Percentiles rank a stretch among this genome's conserved stretches.
phyloP scores from a whole-genome alignment of 2,797 vertebrate genomes.

The Oryzias sinensis region DNA sequence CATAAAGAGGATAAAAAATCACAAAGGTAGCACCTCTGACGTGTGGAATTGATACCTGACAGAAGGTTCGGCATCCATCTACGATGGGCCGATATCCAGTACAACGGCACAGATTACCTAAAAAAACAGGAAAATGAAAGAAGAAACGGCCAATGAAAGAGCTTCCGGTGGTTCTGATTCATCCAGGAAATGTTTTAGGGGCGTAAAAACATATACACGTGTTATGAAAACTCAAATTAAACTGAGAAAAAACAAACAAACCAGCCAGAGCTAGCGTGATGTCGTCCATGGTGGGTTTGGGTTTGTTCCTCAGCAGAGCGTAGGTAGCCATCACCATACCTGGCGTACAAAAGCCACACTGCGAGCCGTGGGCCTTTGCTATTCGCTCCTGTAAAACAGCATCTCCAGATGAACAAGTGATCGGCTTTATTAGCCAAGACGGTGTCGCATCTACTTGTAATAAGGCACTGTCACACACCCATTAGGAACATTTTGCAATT shows the following conservation, averaged over 20 bases:
- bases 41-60: slow-evolving; percentile 20
- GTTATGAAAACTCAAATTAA: background rate
- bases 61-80: slow-evolving; percentile 76
- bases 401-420: background rate
- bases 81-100: slow-evolving; percentile 79
- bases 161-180: no score
- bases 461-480: no score
- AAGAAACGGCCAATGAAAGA: no score
- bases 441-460: no score
- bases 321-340: slow-evolving; percentile 97
- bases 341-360: slow-evolving; percentile 92
- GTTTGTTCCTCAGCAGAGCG: slow-evolving; percentile 84
- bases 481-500: no score
- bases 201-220: no score
- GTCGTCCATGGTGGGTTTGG: slow-evolving; percentile 79
- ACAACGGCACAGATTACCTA: slow-evolving; percentile 80
- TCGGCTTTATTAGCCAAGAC: background rate
- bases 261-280: slow-evolving; percentile 74
- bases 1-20: background rate
- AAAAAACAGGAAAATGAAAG: background rate
- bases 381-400: slow-evolving; percentile 81
- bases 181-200: no score
- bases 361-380: slow-evolving; percentile 87
- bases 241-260: background rate
- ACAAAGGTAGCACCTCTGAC: background rate